These are phyloP conservation scores for Blastobasis lacticolella DNA, from an alignment of 2,888 invertebrate species.

Conservation along the genomic window DNA sequence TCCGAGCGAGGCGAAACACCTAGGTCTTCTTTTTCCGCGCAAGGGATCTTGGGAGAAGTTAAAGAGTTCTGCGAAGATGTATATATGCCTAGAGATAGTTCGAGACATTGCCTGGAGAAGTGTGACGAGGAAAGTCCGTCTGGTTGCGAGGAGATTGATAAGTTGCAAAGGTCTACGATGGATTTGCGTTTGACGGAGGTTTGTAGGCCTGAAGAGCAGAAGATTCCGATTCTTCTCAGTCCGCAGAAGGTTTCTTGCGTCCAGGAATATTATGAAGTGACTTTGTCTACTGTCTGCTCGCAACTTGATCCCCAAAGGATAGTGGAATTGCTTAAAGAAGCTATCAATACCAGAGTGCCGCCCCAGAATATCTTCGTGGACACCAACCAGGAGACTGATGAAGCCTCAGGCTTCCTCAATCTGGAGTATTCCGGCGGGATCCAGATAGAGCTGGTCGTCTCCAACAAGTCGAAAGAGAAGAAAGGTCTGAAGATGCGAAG, in stretches of 20 bases:
- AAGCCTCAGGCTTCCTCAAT: slow-evolving; percentile 72
- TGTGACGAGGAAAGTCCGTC: slow-evolving; percentile 43
- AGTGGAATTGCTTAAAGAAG: slow-evolving; percentile 84
- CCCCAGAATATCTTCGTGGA: slow-evolving; percentile 74
- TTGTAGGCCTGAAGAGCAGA: slow-evolving; percentile 42
- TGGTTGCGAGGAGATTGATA: slow-evolving; percentile 48
- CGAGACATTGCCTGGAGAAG: slow-evolving; percentile 41
- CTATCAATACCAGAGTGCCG: slow-evolving; percentile 85
- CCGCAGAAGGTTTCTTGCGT: slow-evolving; percentile 57
- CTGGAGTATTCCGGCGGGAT: slow-evolving; percentile 88
- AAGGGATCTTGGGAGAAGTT: slow-evolving; percentile 57
- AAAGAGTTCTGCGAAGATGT: slow-evolving; percentile 60
- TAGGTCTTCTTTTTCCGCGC: slow-evolving; percentile 60
- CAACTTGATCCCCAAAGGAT: slow-evolving; percentile 86
- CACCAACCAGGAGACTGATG: slow-evolving; percentile 46
- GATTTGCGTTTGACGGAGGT: slow-evolving; percentile 56
- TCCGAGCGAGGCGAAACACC: slow-evolving; percentile 66
- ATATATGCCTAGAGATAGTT: slow-evolving; percentile 51
- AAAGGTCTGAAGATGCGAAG: slow-evolving; percentile 89
- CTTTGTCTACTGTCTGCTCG: slow-evolving; percentile 85
- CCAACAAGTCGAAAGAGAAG: slow-evolving; percentile 79
- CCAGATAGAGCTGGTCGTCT: slow-evolving; percentile 88
- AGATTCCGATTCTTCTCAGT: slow-evolving; percentile 53
- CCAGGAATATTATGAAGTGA: slow-evolving; percentile 79
- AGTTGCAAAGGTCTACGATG: slow-evolving; percentile 58